Conservation (phyloP, 2,888 invertebrate genomes). For the Thereva unica region DNA sequence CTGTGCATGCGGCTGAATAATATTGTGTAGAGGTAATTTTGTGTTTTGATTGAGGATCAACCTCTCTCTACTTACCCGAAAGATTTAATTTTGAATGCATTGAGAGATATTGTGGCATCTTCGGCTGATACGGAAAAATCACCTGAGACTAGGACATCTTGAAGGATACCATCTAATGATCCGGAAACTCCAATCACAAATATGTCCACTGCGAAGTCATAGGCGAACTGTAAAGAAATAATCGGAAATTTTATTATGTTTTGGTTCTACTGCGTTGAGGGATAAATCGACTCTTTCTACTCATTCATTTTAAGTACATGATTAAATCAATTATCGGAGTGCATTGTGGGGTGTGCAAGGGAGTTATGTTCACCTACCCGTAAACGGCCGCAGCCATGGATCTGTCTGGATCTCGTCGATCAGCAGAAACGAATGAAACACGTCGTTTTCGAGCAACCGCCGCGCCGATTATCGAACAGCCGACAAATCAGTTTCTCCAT, state of each 20-base stretch:
- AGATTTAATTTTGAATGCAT: slow-evolving; percentile 53
- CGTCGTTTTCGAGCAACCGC: too few species aligned
- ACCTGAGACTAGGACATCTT: slow-evolving; percentile 52
- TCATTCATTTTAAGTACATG: too few species aligned
- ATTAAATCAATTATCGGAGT: too few species aligned
- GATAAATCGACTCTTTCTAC: neutral
- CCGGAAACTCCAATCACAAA: slow-evolving; percentile 54
- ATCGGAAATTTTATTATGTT: neutral
- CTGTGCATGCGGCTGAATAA: too few species aligned
- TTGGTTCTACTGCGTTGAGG: neutral
- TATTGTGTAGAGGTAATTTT: too few species aligned
- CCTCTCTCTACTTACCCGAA: slow-evolving; percentile 49
- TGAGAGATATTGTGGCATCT: slow-evolving; percentile 49
- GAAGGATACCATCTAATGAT: slow-evolving; percentile 52
- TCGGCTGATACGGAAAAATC: slow-evolving; percentile 53
- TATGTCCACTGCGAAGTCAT: slow-evolving; percentile 49
- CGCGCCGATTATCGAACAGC: too few species aligned
- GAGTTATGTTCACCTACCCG: too few species aligned
- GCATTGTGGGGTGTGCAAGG: too few species aligned
- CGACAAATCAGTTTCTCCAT: too few species aligned
- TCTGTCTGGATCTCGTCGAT: too few species aligned
- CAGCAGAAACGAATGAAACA: too few species aligned
- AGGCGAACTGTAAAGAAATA: slow-evolving; percentile 50
- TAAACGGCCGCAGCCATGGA: too few species aligned
- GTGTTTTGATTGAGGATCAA: neutral